Evolutionary conservation across 23 tunicate species (phyloP), one percentile per base, ranked within the genome.

Genomic region (Trididemnum clinides): DNA sequence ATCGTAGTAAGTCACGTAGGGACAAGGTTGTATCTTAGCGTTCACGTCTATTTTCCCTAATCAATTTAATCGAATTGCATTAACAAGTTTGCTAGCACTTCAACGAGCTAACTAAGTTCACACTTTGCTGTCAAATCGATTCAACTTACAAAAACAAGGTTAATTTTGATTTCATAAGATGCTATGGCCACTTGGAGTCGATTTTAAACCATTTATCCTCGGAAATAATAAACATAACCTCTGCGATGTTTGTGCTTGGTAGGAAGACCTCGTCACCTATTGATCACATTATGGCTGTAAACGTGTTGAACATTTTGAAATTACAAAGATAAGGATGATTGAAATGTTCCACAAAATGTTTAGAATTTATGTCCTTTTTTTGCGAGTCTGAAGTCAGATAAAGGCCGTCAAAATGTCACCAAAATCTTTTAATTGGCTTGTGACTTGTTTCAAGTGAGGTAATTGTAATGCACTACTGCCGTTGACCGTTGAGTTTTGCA

Each of bases 141-240:
- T 15, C 7, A 44, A 44, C 12, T 32, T 57, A n/a, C n/a, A 44
- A 49, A 83, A 71, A 83, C 76, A 51, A 70, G 57, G 79, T 83
- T 83, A 71, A 57, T n/a, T 34, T 71, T 66, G 80, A 70, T 83
- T 75, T 83, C 87, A 83, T 83, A 49, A 82, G 64, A 82, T 64
- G 44, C 65, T 82, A 35, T 58, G 38, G 80, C 26, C 33, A 57
- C 70, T 79, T 79, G n/a, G 32, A 79, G 70, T 79, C 84, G 84
- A 79, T 79, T 39, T 31, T 57, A 79, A 79, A 34, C 39, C 39
- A 82, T 82, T 82, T 82, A 82, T 19, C 28, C 66, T 79, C 36
- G 63, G 65, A 4, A 28, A 29, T 2, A 66, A 23, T 10, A 29
- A 5, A 37, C 36, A 29, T 29, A 59, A 19, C 15, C 5, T n/a